These are phyloP conservation scores for Aurelia aurita DNA, from an alignment of 30 jellyfish, hydroid and myxozoan species.

Conservation along the genomic window DNA sequence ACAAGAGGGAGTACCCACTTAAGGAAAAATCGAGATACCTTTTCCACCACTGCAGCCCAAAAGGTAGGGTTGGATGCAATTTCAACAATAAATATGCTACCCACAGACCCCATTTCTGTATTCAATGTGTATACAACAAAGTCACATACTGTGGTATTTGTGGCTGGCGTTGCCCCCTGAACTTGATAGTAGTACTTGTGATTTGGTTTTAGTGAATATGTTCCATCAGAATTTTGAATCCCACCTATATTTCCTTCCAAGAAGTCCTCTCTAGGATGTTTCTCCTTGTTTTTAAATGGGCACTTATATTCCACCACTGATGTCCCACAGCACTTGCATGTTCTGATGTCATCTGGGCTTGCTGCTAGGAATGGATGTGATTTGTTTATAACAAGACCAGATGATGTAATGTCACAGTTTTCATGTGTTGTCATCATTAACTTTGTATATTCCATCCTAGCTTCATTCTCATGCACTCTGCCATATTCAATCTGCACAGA, in stretches of 20 bases:
- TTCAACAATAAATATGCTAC: slow-evolving; percentile 14
- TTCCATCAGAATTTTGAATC: slow-evolving; percentile 10
- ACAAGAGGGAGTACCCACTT: slow-evolving; percentile 9
- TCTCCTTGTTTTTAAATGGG: slow-evolving; percentile 6
- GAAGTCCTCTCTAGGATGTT: slow-evolving; percentile 7
- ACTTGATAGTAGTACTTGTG: slow-evolving; percentile 26
- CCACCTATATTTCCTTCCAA: slow-evolving; percentile 10
- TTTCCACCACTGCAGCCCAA: slow-evolving; percentile 2
- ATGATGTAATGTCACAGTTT: background rate
- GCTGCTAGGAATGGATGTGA: slow-evolving; percentile 25
- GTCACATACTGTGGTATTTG: background rate
- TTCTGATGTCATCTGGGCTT: slow-evolving; percentile 20
- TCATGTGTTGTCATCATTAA: slow-evolving; percentile 5
- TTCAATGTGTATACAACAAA: slow-evolving; percentile 6
- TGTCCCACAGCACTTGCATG: slow-evolving; percentile 32
- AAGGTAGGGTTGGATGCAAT: slow-evolving; percentile 13
- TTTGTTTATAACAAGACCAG: slow-evolving; percentile 4
- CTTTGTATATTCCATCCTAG: slow-evolving; percentile 9
- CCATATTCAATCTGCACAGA: slow-evolving; percentile 32
- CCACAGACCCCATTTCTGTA: slow-evolving; percentile 1
- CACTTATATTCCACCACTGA: slow-evolving; percentile 8
- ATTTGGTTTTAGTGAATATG: slow-evolving; percentile 1
- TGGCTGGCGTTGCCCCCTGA: slow-evolving; percentile 23
- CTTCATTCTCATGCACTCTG: slow-evolving; percentile 22
- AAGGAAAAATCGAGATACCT: background rate